Conservation (phyloP, 2,113 vertebrate species). For the Connochaetes taurinus region DNA sequence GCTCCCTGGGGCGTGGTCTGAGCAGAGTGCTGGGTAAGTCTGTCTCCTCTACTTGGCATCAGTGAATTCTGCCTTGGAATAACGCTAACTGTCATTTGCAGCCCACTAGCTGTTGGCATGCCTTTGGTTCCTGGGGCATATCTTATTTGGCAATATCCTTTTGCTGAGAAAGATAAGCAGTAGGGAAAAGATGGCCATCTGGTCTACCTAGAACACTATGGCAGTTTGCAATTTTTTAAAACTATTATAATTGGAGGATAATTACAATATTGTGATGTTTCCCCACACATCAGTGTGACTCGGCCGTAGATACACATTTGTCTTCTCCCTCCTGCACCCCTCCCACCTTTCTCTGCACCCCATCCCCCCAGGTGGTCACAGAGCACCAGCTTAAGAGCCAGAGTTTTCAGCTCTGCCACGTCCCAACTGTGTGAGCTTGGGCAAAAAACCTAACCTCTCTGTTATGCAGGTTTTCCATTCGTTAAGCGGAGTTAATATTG, state of each 20-base stretch:
- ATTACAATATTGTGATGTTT: neutral
- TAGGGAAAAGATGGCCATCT: neutral
- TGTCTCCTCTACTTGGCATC: neutral
- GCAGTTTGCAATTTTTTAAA: rapidly evolving
- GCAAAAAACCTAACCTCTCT: neutral
- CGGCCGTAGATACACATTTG: neutral
- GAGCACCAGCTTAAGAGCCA: neutral
- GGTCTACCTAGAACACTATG: neutral
- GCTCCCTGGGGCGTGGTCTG: neutral
- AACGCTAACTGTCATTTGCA: neutral
- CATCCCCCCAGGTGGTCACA: neutral
- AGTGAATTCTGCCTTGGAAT: neutral
- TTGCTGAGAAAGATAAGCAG: neutral
- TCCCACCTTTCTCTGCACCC: neutral
- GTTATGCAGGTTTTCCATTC: neutral
- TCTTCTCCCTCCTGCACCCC: neutral
- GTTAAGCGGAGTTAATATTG: neutral
- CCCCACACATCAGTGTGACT: neutral
- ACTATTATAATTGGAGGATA: neutral
- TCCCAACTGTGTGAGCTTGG: neutral
- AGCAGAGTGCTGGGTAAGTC: neutral
- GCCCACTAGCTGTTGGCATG: neutral
- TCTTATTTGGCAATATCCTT: rapidly evolving
- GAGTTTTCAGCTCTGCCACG: neutral
- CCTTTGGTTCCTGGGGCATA: neutral